A percentile compares a stretch with the other conserved stretches of the same genome.
phyloP scores from a whole-genome alignment of 2,113 vertebrate genomes.

The Verasper variegatus region DNA sequence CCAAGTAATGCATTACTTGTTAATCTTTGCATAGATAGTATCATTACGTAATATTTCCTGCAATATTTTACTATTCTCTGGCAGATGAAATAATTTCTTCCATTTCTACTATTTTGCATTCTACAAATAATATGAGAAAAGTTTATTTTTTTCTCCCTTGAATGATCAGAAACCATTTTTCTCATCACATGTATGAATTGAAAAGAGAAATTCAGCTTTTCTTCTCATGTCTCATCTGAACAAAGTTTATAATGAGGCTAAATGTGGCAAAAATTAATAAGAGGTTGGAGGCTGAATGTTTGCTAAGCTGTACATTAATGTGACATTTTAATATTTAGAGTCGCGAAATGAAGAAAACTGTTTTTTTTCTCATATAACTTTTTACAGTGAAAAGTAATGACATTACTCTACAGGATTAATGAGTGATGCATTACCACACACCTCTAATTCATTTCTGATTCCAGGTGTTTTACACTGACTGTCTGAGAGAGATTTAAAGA shows the following conservation, averaged over 20 bases:
- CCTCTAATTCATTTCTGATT: conserved; percentile 24
- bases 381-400: conserved; percentile 17
- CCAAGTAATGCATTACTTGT: conserved; percentile 39
- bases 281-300: conserved; percentile 7
- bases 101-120: conserved; percentile 4
- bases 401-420: conserved; percentile 25
- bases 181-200: conserved; percentile 1
- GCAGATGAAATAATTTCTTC: background rate
- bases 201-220: conserved; percentile 3
- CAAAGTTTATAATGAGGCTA: background rate
- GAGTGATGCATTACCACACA: conserved; percentile 51
- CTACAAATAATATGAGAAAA: conserved; percentile 1
- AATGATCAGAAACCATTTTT: conserved; percentile 11
- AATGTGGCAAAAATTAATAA: background rate
- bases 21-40: conserved; percentile 6
- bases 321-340: conserved; percentile 18
- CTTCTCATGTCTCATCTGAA: conserved; percentile 4
- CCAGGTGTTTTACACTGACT: conserved; percentile 43
- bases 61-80: background rate
- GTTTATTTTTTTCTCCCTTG: conserved; percentile 4
- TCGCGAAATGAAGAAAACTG: background rate
- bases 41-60: conserved; percentile 15
- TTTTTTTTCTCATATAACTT: background rate
- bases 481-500: conserved; percentile 50
- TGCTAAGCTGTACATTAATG: background rate